Conservation (phyloP, 2,888 invertebrate genomes). For the Malthinus flaveolus region DNA sequence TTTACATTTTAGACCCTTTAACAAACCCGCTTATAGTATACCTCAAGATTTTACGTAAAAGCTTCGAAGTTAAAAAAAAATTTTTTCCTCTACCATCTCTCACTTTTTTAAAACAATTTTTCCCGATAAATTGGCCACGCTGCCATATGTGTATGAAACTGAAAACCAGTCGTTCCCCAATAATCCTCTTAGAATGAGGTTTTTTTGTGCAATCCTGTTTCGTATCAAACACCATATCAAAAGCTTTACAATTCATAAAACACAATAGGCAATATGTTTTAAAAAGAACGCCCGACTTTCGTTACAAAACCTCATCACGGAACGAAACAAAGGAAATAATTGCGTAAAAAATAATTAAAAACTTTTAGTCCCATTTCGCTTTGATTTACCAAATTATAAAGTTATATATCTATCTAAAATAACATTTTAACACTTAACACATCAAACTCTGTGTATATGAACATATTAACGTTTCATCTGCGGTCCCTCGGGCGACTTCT, state of each 20-base stretch:
- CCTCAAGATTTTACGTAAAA: conserved; percentile 20
- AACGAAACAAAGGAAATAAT: background rate
- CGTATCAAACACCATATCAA: conserved; percentile 50
- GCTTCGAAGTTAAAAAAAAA: conserved; percentile 16
- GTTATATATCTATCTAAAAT: conserved; percentile 5
- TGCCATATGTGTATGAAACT: conserved; percentile 45
- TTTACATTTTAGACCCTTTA: conserved; percentile 45
- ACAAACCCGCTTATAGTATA: conserved; percentile 34
- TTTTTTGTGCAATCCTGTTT: conserved; percentile 48
- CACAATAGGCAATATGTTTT: conserved; percentile 3
- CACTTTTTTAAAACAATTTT: background rate
- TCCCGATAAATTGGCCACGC: background rate
- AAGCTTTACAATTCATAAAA: conserved; percentile 19
- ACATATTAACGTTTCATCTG: conserved; percentile 33
- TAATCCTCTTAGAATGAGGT: conserved; percentile 39
- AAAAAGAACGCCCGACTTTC: too few relatives aligned
- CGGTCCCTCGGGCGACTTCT: conserved; percentile 38
- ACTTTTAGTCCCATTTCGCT: background rate
- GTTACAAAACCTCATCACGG: too few relatives aligned
- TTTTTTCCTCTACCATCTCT: too few relatives aligned
- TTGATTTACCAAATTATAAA: conserved; percentile 1
- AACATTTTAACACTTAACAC: conserved; percentile 32
- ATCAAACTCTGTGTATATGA: conserved; percentile 39
- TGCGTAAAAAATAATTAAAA: background rate
- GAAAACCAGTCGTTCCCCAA: conserved; percentile 50